phyloP scores from a whole-genome alignment of 2,113 vertebrate species.

The Corvus cornix region DNA sequence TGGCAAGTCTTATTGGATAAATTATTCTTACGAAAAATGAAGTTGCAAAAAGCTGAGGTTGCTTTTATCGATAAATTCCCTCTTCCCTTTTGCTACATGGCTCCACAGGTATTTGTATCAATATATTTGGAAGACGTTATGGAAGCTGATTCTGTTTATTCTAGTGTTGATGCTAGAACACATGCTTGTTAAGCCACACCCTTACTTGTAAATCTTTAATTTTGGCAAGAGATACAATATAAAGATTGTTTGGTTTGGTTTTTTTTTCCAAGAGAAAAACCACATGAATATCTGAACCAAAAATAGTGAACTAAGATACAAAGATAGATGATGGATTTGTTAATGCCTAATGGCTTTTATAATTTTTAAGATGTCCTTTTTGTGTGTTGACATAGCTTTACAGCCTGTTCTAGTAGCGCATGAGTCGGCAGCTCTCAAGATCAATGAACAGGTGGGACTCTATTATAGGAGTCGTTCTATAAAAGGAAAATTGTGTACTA shows the following conservation, averaged over 20 bases:
- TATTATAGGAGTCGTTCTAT: neutral
- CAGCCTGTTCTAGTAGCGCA: neutral
- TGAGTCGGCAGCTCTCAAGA: neutral
- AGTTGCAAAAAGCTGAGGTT: neutral
- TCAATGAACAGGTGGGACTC: slow-evolving; percentile 15
- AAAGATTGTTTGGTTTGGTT: neutral
- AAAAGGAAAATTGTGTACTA: slow-evolving; percentile 10
- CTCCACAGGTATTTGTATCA: neutral
- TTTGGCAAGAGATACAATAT: neutral
- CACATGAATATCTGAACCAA: neutral
- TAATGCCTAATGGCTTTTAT: neutral
- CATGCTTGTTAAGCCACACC: neutral
- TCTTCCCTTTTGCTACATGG: neutral
- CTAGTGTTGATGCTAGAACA: neutral
- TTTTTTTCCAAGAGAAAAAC: neutral
- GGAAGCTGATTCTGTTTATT: neutral
- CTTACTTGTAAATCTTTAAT: neutral
- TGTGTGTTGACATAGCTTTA: neutral
- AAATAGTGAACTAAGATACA: neutral
- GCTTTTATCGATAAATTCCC: neutral
- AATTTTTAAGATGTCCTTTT: neutral
- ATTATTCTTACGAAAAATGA: neutral
- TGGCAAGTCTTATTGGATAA: neutral
- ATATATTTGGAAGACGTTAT: neutral
- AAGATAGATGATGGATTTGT: neutral